phyloP scores from a whole-genome alignment of 1,140 invertebrate species.

The Bombus pyrosoma region DNA sequence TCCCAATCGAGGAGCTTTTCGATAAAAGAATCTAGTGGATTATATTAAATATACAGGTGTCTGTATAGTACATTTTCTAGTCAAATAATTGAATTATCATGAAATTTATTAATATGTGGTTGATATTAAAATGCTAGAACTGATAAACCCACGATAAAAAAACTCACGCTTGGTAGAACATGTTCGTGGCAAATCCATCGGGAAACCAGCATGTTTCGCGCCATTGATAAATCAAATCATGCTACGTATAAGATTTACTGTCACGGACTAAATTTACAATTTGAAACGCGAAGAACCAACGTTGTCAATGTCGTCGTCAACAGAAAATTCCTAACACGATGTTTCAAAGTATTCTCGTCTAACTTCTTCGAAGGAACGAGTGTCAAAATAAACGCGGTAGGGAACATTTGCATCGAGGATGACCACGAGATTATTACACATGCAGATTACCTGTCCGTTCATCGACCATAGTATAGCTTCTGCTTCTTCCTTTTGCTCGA shows the following conservation, averaged over 20 bases:
- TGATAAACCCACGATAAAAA: too few relatives aligned
- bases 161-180: slow-evolving; percentile 1
- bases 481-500: not conserved
- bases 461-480: not conserved
- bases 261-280: not conserved
- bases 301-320: not conserved
- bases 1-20: too few relatives aligned
- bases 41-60: too few relatives aligned
- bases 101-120: too few relatives aligned
- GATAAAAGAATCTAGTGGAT: too few relatives aligned
- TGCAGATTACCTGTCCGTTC: slow-evolving; percentile 50
- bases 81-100: too few relatives aligned
- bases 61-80: too few relatives aligned
- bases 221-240: not conserved
- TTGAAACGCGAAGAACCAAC: not conserved
- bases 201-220: not conserved
- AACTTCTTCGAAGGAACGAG: not conserved
- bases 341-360: too few relatives aligned
- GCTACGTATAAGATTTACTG: not conserved
- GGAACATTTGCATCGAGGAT: slow-evolving; percentile 37
- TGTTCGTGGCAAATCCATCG: not conserved
- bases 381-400: slow-evolving; percentile 18
- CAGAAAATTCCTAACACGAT: too few relatives aligned
- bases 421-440: slow-evolving; percentile 41
- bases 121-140: too few relatives aligned